Evolutionary conservation across 2,888 invertebrate genomes (phyloP).

Genomic region (Thera obeliscata): DNA sequence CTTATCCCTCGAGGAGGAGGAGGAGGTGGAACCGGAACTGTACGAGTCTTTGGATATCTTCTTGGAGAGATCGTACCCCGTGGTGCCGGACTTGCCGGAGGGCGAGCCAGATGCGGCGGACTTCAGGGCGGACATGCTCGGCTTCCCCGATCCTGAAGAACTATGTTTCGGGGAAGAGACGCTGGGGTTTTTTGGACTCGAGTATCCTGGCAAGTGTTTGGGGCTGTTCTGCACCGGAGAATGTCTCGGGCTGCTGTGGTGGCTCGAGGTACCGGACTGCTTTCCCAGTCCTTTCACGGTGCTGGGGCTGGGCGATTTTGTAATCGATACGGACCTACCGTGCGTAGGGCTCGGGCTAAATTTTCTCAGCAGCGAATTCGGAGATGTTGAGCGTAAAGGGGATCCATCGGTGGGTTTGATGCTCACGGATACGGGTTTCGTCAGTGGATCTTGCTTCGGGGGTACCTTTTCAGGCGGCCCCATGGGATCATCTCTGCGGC

Average conservation of each 20-base stretch:
- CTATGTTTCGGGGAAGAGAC: constrained; percentile 92
- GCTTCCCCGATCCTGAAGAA: constrained; percentile 91
- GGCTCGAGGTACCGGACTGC: constrained; percentile 78
- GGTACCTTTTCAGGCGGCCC: constrained; percentile 93
- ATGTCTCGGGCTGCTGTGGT: constrained; percentile 89
- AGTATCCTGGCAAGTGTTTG: constrained; percentile 88
- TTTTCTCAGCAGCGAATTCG: constrained; percentile 87
- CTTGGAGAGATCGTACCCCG: constrained; percentile 82
- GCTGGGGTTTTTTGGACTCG: constrained; percentile 91
- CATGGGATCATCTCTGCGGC: constrained; percentile 90
- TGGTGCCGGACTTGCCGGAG: constrained; percentile 84
- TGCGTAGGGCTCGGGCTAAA: constrained; percentile 90
- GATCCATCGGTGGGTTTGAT: constrained; percentile 88
- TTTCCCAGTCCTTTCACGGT: constrained; percentile 74
- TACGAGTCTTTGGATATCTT: constrained; percentile 82
- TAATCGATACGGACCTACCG: constrained; percentile 86
- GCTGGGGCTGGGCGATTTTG: constrained; percentile 84
- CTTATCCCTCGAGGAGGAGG: constrained; percentile 82
- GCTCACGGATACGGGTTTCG: constrained; percentile 89
- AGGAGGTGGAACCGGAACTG: constrained; percentile 67
- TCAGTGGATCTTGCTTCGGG: constrained; percentile 88
- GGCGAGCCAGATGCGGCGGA: constrained; percentile 90
- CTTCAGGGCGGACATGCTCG: constrained; percentile 94
- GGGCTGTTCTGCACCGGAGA: constrained; percentile 91
- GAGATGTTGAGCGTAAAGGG: constrained; percentile 87